Evolutionary conservation across 1,140 invertebrate genomes (phyloP).

Genomic region (Bombus confusus): DNA sequence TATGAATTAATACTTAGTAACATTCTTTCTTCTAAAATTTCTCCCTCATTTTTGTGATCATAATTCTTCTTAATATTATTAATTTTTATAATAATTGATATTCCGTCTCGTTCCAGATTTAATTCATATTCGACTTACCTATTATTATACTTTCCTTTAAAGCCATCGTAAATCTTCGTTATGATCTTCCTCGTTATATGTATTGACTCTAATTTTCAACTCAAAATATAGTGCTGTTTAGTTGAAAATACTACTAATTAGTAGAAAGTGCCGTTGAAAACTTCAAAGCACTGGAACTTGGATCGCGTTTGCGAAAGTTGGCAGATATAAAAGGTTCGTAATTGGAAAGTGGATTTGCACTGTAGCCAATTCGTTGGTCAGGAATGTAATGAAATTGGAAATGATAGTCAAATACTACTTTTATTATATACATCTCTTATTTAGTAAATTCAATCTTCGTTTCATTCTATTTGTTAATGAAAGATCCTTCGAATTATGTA

Average conservation of each 20-base stretch:
- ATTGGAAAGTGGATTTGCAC: background rate
- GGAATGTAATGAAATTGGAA: background rate
- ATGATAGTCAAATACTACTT: background rate
- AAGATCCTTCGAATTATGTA: too few relatives aligned
- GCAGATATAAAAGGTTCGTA: background rate
- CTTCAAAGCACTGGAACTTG: background rate
- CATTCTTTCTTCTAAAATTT: background rate
- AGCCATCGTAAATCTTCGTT: too few relatives aligned
- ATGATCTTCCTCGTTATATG: too few relatives aligned
- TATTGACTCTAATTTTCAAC: too few relatives aligned
- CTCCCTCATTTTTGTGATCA: background rate
- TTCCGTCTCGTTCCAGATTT: background rate
- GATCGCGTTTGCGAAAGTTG: background rate
- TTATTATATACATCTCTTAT: background rate
- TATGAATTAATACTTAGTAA: background rate
- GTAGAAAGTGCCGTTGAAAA: background rate
- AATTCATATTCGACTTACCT: background rate
- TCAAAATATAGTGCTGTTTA: background rate
- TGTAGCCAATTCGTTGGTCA: background rate
- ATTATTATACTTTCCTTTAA: background rate
- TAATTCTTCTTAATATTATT: background rate
- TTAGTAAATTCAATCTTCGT: background rate
- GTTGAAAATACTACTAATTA: background rate
- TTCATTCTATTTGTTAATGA: too few relatives aligned
- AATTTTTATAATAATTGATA: background rate